phyloP scores from a whole-genome alignment of 2,797 vertebrate genomes.

The Betta splendens region DNA sequence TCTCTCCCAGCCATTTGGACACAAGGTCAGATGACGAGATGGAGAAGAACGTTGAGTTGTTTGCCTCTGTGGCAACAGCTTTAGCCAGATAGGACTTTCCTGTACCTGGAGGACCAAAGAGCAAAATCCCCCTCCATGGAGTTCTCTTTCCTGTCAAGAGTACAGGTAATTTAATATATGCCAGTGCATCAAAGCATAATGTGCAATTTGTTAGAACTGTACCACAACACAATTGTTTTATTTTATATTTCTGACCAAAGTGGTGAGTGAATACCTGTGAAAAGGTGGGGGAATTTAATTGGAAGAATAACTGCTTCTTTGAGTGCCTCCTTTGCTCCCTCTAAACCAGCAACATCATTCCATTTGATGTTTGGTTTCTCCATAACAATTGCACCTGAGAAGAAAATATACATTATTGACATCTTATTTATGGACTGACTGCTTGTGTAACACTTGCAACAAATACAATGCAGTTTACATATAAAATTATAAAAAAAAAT shows the following conservation, averaged over 20 bases:
- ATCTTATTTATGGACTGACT: neutral
- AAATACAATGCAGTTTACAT: neutral
- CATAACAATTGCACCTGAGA: constrained; percentile 94
- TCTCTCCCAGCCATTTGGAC: constrained; percentile 98
- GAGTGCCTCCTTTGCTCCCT: constrained; percentile 96
- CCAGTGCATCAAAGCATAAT: neutral
- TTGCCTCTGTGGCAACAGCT: constrained; percentile 97
- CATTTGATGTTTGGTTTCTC: constrained; percentile 97
- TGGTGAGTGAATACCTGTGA: constrained; percentile 85
- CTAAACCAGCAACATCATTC: constrained; percentile 95
- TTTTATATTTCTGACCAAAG: constrained; percentile 1
- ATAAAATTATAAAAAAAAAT: neutral
- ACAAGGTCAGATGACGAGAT: constrained; percentile 97
- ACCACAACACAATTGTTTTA: neutral
- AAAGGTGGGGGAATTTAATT: constrained; percentile 99
- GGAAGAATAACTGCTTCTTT: constrained; percentile 99
- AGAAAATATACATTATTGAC: neutral
- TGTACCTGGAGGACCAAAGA: constrained; percentile 97
- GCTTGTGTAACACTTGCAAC: neutral
- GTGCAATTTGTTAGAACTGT: neutral
- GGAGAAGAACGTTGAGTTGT: constrained; percentile 99
- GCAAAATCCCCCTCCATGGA: constrained; percentile 96
- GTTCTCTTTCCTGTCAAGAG: constrained; percentile 91
- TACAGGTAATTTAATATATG: constrained; percentile 9
- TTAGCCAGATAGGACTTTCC: constrained; percentile 99